Evolutionary conservation across 2,113 vertebrate genomes (phyloP).

Genomic region (Pseudois nayaur): DNA sequence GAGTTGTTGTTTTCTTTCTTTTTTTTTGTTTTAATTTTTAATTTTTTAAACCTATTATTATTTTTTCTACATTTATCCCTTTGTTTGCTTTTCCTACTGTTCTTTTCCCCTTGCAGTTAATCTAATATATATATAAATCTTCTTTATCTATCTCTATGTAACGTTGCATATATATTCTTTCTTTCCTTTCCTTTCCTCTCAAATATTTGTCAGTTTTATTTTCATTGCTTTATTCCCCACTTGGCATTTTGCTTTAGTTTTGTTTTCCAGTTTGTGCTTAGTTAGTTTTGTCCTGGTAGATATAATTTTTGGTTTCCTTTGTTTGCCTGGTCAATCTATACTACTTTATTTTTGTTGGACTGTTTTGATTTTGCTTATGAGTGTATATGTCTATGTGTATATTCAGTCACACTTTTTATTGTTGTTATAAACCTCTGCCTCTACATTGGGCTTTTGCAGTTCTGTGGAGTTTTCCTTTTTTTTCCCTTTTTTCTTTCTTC

Average conservation of each 20-base stretch:
- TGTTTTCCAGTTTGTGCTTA: background rate
- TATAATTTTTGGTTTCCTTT: background rate
- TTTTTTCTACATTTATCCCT: background rate
- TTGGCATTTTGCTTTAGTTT: background rate
- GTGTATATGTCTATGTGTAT: background rate
- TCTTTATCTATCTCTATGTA: background rate
- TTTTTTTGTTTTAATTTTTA: background rate
- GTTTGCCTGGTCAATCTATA: background rate
- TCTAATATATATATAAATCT: background rate
- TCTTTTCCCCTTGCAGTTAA: background rate
- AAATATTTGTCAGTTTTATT: background rate
- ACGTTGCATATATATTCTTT: background rate
- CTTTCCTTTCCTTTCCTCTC: background rate
- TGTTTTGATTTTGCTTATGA: background rate
- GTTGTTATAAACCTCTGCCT: background rate
- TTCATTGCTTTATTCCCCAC: background rate
- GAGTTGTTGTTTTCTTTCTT: background rate
- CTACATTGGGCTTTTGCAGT: background rate
- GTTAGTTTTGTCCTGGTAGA: background rate
- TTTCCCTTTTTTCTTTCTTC: background rate
- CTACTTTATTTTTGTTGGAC: background rate
- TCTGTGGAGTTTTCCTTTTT: background rate
- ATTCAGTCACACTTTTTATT: background rate
- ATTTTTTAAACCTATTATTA: background rate
- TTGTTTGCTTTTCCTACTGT: background rate